These are phyloP conservation scores for Procavia capensis DNA, from an alignment of 2,113 vertebrate species.

Conservation along the genomic window DNA sequence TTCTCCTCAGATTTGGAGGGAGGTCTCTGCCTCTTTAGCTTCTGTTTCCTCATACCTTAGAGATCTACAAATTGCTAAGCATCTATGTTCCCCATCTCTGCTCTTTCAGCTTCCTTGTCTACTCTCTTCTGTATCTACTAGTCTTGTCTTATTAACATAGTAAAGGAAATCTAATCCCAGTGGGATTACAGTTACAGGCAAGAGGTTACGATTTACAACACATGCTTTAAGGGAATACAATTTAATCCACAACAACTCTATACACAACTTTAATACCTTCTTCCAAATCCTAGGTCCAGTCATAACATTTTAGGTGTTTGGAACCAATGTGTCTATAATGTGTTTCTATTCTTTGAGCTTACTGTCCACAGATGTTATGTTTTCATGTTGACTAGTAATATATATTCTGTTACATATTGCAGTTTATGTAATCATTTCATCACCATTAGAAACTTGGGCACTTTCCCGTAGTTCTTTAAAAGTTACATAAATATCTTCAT, in stretches of 20 bases:
- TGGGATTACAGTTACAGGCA: too few species aligned
- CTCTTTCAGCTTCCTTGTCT: too few species aligned
- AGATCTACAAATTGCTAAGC: too few species aligned
- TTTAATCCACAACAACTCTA: neutral
- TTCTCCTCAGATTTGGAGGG: too few species aligned
- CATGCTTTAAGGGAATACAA: too few species aligned
- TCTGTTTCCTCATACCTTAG: too few species aligned
- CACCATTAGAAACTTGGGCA: neutral
- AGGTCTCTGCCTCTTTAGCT: too few species aligned
- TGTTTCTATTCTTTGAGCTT: neutral
- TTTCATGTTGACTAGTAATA: neutral
- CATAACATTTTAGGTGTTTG: neutral
- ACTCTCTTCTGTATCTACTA: too few species aligned
- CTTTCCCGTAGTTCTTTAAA: neutral
- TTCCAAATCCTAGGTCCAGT: neutral
- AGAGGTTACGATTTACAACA: too few species aligned
- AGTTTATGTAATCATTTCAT: neutral
- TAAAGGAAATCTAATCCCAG: too few species aligned
- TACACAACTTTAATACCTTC: neutral
- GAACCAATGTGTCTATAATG: neutral
- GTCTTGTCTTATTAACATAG: too few species aligned
- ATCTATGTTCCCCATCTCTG: too few species aligned
- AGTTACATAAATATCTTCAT: neutral
- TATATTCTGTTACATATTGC: neutral
- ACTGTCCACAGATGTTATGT: neutral